Evolutionary conservation across 2,888 invertebrate species (phyloP).

Genomic region (Leptinotarsa rubiginosa): DNA sequence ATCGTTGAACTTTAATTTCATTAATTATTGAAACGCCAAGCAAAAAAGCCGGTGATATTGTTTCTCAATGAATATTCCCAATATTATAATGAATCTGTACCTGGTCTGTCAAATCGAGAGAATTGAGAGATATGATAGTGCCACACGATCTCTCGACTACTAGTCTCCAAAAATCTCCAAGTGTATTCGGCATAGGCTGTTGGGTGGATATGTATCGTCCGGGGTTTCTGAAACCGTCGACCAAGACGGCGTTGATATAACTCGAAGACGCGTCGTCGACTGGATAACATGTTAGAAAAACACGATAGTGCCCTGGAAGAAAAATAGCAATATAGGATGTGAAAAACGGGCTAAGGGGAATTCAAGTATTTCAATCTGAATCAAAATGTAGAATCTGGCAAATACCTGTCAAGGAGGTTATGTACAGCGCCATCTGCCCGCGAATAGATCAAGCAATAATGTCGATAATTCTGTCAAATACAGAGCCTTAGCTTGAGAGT

Average conservation of each 20-base stretch:
- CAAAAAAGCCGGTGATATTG: background rate
- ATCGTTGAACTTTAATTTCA: too few species aligned
- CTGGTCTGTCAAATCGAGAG: slow-evolving; percentile 59
- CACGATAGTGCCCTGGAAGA: slow-evolving; percentile 50
- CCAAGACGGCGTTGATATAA: slow-evolving; percentile 66
- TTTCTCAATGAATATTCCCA: slow-evolving; percentile 11
- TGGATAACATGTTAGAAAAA: slow-evolving; percentile 63
- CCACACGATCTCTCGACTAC: slow-evolving; percentile 62
- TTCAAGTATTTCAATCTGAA: background rate
- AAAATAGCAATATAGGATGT: slow-evolving; percentile 14
- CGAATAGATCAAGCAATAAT: too few species aligned
- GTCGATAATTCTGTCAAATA: too few species aligned
- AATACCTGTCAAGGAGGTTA: too few species aligned
- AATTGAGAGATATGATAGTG: slow-evolving; percentile 64
- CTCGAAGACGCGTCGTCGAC: slow-evolving; percentile 61
- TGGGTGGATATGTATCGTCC: slow-evolving; percentile 66
- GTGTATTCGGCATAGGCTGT: slow-evolving; percentile 65
- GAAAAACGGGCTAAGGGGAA: background rate
- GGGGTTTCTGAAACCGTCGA: slow-evolving; percentile 61
- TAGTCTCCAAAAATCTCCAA: slow-evolving; percentile 67
- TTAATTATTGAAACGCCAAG: too few species aligned
- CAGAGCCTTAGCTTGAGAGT: too few species aligned
- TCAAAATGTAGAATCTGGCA: too few species aligned
- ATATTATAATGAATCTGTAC: slow-evolving; percentile 48
- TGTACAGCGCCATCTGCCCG: too few species aligned